Conservation (phyloP, 53 echinoderm and acorn worm genomes). For the Antedon mediterranea region DNA sequence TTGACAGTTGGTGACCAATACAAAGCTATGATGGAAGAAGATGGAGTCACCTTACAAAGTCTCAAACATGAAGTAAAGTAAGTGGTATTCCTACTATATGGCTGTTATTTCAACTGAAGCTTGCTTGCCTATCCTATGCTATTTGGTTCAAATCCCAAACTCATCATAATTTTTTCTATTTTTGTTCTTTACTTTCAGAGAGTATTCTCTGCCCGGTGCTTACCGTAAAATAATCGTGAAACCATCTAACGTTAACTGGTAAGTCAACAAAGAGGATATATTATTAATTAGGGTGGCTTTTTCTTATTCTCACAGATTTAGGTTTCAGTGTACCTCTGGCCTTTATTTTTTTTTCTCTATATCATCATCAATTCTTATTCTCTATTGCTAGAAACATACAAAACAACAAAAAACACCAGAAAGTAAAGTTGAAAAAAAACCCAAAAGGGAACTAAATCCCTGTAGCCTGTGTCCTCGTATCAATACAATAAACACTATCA, state of each 20-base stretch:
- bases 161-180: not conserved
- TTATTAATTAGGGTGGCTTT: not conserved
- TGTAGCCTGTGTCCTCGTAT: too few relatives aligned
- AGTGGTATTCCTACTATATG: not conserved
- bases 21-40: constrained; percentile 32
- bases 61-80: constrained; percentile 64
- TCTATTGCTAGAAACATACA: too few relatives aligned
- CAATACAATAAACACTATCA: too few relatives aligned
- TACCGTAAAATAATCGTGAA: constrained; percentile 74
- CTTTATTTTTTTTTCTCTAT: too few relatives aligned
- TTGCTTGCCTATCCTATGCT: not conserved
- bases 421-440: too few relatives aligned
- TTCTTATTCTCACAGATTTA: too few relatives aligned
- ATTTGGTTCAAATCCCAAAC: too few relatives aligned
- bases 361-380: too few relatives aligned
- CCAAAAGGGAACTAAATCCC: too few relatives aligned
- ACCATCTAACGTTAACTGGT: constrained; percentile 58
- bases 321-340: too few relatives aligned
- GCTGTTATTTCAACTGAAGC: not conserved
- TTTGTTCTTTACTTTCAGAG: constrained; percentile 33
- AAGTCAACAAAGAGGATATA: constrained; percentile 8
- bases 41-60: constrained; percentile 47
- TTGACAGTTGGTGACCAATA: constrained; percentile 51
- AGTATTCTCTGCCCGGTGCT: constrained; percentile 58
- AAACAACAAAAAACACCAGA: too few relatives aligned